Evolutionary conservation across 2,888 invertebrate species (phyloP), one percentile per base, ranked within the genome.

Genomic region (Tinea pellionella): DNA sequence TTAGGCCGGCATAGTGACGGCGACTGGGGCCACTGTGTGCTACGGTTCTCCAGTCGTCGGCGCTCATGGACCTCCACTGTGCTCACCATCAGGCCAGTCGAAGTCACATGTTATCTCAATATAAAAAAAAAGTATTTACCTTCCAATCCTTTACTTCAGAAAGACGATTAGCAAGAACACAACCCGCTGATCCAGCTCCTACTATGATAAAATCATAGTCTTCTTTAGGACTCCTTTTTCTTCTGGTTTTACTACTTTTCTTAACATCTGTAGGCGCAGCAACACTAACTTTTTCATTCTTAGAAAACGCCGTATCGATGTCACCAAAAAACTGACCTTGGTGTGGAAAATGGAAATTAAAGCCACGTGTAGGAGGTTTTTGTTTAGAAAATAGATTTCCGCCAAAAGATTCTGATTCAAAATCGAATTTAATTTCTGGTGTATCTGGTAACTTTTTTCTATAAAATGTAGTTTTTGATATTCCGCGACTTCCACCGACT

Each of bases 171-270:
- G 92, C 92, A 15, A 92, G 68, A 29, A 92, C 92, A 69, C 92
- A 91, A 0, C 92, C 92, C 0, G 92, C 92, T 6, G 91, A 91
- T 0, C 92, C 92, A 0, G 90, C 92, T 15, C 92, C 92, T 41
- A 92, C 89, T 59, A 91, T 77, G 61, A 91, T 89, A 64, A 91
- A 93, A 66, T 91, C 92, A 68, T 78, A 90, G 53, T 85, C 80
- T 64, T 85, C 80, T 47, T 67, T 59, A 4, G 65, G 62, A 0
- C 73, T 70, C 19, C 79, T 77, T 62, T 69, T 80, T 47, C 63
- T 73, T 47, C 77, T 71, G 2, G 61, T 69, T 47, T 65, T 73
- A 11, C 60, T 56, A 13, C 37, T 24, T 30, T 65, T 65, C 29
- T 9, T 42, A 29, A 11, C 19, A 15, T 15, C 29, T 55, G 53